A percentile compares a stretch with the other conserved stretches of the same genome.
Evolutionary conservation across 2,113 vertebrate species (phyloP).

Genomic region (Lepidiolamprologus cunningtoni): DNA sequence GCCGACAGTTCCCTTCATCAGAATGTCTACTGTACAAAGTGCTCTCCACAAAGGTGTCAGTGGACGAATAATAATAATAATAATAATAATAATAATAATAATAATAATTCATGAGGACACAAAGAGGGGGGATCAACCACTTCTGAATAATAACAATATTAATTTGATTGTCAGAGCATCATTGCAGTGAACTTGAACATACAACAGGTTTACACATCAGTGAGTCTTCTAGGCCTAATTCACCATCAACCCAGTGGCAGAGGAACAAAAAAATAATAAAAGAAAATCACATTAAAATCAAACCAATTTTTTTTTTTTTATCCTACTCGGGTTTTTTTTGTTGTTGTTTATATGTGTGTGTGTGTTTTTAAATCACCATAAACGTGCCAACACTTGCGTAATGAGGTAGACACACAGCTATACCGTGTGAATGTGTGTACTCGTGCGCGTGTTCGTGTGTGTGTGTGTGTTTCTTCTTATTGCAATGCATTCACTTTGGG

Average conservation of each 20-base stretch:
- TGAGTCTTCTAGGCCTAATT: slow-evolving; percentile 57
- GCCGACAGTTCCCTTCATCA: slow-evolving; percentile 52
- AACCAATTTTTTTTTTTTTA: background rate
- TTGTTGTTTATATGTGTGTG: background rate
- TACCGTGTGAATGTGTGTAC: slow-evolving; percentile 52
- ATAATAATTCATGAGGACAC: slow-evolving; percentile 23
- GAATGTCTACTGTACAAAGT: slow-evolving; percentile 78
- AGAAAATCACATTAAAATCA: slow-evolving; percentile 2
- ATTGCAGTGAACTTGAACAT: slow-evolving; percentile 72
- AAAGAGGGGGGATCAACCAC: slow-evolving; percentile 35
- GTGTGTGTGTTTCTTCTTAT: slow-evolving; percentile 63
- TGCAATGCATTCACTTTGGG: slow-evolving; percentile 68
- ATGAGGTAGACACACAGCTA: slow-evolving; percentile 88
- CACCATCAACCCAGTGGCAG: slow-evolving; percentile 9
- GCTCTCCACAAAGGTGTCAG: slow-evolving; percentile 61
- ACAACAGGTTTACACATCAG: slow-evolving; percentile 61
- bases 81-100: slow-evolving; percentile 25
- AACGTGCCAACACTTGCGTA: slow-evolving; percentile 68
- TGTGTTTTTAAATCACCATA: slow-evolving; percentile 40
- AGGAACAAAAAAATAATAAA: background rate
- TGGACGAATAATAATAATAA: background rate
- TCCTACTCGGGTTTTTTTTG: background rate
- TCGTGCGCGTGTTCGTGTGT: slow-evolving; percentile 26
- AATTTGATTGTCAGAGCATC: slow-evolving; percentile 86
- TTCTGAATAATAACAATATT: slow-evolving; percentile 5